phyloP scores from a whole-genome alignment of 2,888 invertebrate species.

The Cataglyphis albicans region DNA sequence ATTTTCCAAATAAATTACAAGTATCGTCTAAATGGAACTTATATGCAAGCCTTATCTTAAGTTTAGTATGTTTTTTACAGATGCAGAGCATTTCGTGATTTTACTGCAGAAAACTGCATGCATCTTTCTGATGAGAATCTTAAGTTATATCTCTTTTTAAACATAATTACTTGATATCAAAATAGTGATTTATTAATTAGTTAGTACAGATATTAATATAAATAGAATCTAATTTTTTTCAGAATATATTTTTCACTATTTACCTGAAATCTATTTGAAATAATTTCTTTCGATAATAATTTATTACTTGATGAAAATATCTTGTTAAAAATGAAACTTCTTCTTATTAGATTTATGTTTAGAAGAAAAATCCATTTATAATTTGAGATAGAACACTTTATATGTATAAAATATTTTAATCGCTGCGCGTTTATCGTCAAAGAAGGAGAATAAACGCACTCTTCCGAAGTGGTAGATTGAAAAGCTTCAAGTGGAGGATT shows the following conservation, averaged over 20 bases:
- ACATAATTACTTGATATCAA: not conserved
- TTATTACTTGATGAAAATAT: not conserved
- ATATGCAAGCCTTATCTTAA: not conserved
- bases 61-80: conserved; percentile 11
- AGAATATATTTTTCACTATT: not conserved
- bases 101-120: not conserved
- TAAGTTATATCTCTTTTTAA: not conserved
- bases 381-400: conserved; percentile 23
- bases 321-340: not conserved
- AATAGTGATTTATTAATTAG: not conserved
- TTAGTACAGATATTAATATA: not conserved
- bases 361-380: conserved; percentile 39
- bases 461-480: not conserved
- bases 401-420: conserved; percentile 47
- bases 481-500: conserved; percentile 42
- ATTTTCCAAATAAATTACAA: conserved; percentile 21
- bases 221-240: not conserved
- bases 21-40: conserved; percentile 16
- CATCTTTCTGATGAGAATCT: not conserved
- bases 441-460: conserved; percentile 10
- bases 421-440: conserved; percentile 5
- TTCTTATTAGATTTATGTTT: not conserved
- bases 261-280: not conserved
- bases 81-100: not conserved
- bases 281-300: not conserved